phyloP scores from a whole-genome alignment of 2,113 vertebrate species.

The Pandion haliaetus region DNA sequence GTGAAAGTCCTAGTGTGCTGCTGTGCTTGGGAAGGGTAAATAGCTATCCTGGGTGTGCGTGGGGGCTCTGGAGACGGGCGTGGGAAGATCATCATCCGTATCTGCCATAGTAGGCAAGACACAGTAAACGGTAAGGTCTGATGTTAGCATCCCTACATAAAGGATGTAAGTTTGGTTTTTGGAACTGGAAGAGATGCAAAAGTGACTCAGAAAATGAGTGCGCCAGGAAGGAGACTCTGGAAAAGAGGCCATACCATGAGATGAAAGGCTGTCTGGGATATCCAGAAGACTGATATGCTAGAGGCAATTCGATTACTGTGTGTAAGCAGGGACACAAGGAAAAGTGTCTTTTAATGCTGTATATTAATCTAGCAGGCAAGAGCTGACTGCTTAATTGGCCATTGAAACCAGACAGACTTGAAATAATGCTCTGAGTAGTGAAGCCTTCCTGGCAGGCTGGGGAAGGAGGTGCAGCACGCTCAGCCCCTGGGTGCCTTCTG shows the following conservation, averaged over 20 bases:
- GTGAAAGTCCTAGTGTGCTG: neutral
- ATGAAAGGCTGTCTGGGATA: constrained; percentile 47
- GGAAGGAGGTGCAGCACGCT: neutral
- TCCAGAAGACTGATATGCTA: neutral
- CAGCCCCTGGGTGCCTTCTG: neutral
- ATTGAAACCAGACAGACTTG: constrained; percentile 28
- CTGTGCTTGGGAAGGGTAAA: neutral
- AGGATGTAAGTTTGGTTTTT: neutral
- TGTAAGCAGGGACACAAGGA: neutral
- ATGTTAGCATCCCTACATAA: neutral
- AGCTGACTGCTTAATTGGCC: constrained; percentile 1
- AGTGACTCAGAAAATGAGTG: neutral
- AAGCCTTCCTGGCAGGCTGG: neutral
- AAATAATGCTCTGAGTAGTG: neutral
- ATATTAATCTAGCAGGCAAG: neutral
- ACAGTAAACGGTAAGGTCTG: neutral
- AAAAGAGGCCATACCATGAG: neutral
- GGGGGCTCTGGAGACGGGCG: neutral
- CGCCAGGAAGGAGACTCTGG: neutral
- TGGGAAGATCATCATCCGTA: neutral
- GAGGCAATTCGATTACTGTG: neutral
- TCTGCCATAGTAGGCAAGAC: neutral
- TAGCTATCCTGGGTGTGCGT: rapidly evolving
- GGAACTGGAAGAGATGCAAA: neutral
- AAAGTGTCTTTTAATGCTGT: constrained; percentile 9